These are phyloP conservation scores for Uloborus plumipes DNA, from an alignment of 2,888 invertebrate genomes.

Conservation along the genomic window DNA sequence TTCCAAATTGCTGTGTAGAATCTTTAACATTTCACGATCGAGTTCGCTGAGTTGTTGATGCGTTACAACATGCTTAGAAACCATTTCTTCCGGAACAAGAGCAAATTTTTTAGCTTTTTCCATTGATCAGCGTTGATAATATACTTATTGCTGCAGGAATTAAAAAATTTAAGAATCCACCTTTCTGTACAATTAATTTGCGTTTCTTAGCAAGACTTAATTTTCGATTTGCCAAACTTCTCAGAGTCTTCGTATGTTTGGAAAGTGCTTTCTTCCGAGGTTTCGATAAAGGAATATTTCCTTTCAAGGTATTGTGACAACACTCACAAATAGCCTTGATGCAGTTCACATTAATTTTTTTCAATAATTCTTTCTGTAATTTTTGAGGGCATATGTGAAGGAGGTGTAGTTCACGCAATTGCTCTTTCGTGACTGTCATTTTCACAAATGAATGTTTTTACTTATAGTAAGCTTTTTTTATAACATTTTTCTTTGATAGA, in stretches of 20 bases:
- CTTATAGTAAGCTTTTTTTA: not conserved
- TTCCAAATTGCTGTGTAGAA: not conserved
- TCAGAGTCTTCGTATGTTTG: not conserved
- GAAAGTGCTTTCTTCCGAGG: not conserved
- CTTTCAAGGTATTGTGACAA: not conserved
- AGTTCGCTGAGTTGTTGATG: not conserved
- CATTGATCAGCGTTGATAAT: not conserved
- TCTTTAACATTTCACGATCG: not conserved
- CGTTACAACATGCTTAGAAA: not conserved
- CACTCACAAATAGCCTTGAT: slow-evolving; percentile 12
- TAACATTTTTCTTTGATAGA: not conserved
- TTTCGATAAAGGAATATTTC: not conserved
- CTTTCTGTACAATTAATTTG: slow-evolving; percentile 1
- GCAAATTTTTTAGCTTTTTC: not conserved
- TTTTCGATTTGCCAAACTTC: not conserved
- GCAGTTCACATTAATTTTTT: not conserved
- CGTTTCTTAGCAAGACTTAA: not conserved
- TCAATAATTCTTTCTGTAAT: not conserved
- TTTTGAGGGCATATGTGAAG: not conserved
- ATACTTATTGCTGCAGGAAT: slow-evolving; percentile 7
- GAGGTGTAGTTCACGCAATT: not conserved
- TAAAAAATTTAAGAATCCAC: slow-evolving; percentile 5
- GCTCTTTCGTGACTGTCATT: not conserved
- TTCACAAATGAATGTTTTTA: not conserved
- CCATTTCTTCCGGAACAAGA: not conserved